Conservation (phyloP, 2,888 invertebrate species). For the Oxyscelio sp. region DNA sequence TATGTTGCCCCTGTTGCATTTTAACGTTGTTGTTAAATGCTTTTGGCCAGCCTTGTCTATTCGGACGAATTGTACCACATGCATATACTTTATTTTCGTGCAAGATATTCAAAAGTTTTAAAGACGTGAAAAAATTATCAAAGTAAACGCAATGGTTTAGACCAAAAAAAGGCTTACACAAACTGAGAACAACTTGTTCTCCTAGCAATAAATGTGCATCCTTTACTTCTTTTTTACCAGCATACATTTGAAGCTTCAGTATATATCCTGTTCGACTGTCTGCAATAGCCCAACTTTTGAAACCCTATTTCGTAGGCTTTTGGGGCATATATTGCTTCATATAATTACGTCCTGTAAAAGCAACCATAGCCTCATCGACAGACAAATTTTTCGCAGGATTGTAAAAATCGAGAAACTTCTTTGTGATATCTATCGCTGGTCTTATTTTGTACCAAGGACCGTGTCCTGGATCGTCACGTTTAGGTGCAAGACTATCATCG, state of each 20-base stretch:
- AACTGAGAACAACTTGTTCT: conserved; percentile 11
- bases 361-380: conserved; percentile 18
- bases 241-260: conserved; percentile 21
- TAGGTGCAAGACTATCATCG: neutral
- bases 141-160: conserved; percentile 21
- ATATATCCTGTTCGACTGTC: conserved; percentile 26
- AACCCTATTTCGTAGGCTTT: conserved; percentile 33
- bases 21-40: neutral
- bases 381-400: conserved; percentile 20
- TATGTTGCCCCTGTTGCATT: conserved; percentile 14
- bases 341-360: conserved; percentile 16
- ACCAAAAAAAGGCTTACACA: conserved; percentile 13
- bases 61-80: conserved; percentile 26
- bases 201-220: conserved; percentile 2
- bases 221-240: conserved; percentile 20
- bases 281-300: conserved; percentile 24
- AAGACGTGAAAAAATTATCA: conserved; percentile 25
- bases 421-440: neutral
- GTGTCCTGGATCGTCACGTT: neutral
- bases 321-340: conserved; percentile 39
- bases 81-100: conserved; percentile 17
- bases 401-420: conserved; percentile 7
- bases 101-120: neutral
- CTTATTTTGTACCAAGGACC: conserved; percentile 37
- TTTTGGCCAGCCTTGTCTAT: conserved; percentile 35